phyloP scores from a whole-genome alignment of 2,888 invertebrate genomes.

The Hyposoter dolosus region DNA sequence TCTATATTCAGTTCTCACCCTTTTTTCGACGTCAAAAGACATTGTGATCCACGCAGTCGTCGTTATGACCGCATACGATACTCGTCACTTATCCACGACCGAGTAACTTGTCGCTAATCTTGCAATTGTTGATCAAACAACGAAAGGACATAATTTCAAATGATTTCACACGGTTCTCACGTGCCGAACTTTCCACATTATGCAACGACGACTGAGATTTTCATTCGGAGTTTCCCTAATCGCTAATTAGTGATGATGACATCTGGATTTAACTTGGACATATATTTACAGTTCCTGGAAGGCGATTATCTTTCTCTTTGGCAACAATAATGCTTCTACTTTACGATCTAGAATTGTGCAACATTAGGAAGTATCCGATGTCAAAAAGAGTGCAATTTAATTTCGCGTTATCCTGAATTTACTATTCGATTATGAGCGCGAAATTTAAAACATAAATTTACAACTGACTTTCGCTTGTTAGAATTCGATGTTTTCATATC shows the following conservation, averaged over 20 bases:
- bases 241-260: slow-evolving; percentile 13
- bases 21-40: slow-evolving; percentile 17
- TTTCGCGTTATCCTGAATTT: background rate
- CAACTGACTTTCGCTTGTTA: background rate
- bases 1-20: background rate
- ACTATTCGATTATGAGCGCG: background rate
- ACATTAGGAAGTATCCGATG: slow-evolving; percentile 20
- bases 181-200: slow-evolving; percentile 19
- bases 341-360: background rate
- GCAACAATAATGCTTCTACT: slow-evolving; percentile 3
- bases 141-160: background rate
- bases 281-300: background rate
- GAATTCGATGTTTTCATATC: background rate
- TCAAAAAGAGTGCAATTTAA: background rate
- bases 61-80: slow-evolving; percentile 11
- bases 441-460: background rate
- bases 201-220: background rate
- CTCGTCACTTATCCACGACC: background rate
- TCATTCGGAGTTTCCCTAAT: slow-evolving; percentile 10
- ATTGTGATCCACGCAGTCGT: background rate
- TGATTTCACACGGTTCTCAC: slow-evolving; percentile 20
- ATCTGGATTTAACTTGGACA: background rate
- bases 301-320: background rate
- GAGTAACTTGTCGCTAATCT: slow-evolving; percentile 33
- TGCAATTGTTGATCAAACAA: slow-evolving; percentile 7